phyloP scores from a whole-genome alignment of 2,888 invertebrate genomes.

The Dusona sp. region DNA sequence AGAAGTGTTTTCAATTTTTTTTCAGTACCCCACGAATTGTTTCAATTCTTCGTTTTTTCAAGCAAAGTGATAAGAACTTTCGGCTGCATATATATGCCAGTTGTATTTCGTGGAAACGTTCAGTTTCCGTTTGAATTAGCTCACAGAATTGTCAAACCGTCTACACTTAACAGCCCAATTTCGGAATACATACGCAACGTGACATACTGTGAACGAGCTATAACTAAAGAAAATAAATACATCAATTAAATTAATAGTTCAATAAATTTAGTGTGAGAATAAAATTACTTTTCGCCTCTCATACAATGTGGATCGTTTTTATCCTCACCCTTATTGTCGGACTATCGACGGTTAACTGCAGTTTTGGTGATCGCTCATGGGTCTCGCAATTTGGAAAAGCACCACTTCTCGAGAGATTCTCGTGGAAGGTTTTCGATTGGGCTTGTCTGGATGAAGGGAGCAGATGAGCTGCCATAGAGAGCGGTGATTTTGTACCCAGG shows the following conservation, averaged over 20 bases:
- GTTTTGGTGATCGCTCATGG: slow-evolving; percentile 70
- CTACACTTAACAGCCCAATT: background rate
- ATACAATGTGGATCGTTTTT: slow-evolving; percentile 59
- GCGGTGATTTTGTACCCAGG: slow-evolving; percentile 90
- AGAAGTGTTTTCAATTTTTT: no score
- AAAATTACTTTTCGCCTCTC: background rate
- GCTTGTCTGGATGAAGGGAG: slow-evolving; percentile 88
- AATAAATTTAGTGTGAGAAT: slow-evolving; percentile 36
- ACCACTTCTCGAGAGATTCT: slow-evolving; percentile 89
- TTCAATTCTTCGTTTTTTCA: no score
- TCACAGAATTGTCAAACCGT: slow-evolving; percentile 7
- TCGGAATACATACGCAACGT: background rate
- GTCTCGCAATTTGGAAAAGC: slow-evolving; percentile 79
- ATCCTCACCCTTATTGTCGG: slow-evolving; percentile 9
- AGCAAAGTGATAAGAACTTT: no score
- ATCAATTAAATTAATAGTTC: background rate
- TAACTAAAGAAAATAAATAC: background rate
- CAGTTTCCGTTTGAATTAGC: slow-evolving; percentile 74
- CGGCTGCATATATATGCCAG: no score
- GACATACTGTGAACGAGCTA: no score
- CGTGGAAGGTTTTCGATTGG: slow-evolving; percentile 92
- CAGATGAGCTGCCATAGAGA: slow-evolving; percentile 88
- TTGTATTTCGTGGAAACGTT: slow-evolving; percentile 71
- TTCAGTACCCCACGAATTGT: no score
- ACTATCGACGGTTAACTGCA: slow-evolving; percentile 36